These are phyloP conservation scores for Centroberyx gerrardi DNA, from an alignment of 2,797 vertebrate genomes.

Conservation along the genomic window DNA sequence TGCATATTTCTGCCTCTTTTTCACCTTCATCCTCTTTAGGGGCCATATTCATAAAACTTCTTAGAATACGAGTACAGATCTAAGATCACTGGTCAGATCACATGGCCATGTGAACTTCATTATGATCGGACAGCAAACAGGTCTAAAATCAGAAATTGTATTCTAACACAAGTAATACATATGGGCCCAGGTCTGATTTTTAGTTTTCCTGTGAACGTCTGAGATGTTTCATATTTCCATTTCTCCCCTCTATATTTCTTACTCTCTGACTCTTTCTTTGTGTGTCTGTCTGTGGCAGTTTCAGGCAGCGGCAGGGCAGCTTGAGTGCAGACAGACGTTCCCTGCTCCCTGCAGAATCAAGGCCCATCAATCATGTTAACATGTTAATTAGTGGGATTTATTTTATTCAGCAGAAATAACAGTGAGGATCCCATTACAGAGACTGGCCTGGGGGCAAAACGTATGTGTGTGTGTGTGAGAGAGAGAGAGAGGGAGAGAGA, in stretches of 20 bases:
- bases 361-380: conserved; percentile 97
- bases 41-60: too few species aligned
- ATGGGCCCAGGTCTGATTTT: conserved; percentile 5
- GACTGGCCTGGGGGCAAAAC: conserved; percentile 87
- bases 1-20: background rate
- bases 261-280: conserved; percentile 57
- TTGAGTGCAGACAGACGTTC: conserved; percentile 81
- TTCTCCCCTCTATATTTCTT: conserved; percentile 41
- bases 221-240: conserved; percentile 69
- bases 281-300: conserved; percentile 47
- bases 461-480: conserved; percentile 84
- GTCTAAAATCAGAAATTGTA: conserved; percentile 22
- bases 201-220: conserved; percentile 41
- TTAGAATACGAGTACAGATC: too few species aligned
- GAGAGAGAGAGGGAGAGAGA: conserved; percentile 56
- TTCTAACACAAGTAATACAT: conserved; percentile 14
- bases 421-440: conserved; percentile 95
- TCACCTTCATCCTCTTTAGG: background rate
- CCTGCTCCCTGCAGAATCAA: conserved; percentile 88
- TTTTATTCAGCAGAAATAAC: conserved; percentile 93
- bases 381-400: conserved; percentile 97
- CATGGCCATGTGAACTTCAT: conserved; percentile 16
- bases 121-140: conserved; percentile 5
- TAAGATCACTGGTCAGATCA: background rate
- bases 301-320: conserved; percentile 74